phyloP scores from a whole-genome alignment of 1,140 invertebrate species.

The Hyles vespertilio region DNA sequence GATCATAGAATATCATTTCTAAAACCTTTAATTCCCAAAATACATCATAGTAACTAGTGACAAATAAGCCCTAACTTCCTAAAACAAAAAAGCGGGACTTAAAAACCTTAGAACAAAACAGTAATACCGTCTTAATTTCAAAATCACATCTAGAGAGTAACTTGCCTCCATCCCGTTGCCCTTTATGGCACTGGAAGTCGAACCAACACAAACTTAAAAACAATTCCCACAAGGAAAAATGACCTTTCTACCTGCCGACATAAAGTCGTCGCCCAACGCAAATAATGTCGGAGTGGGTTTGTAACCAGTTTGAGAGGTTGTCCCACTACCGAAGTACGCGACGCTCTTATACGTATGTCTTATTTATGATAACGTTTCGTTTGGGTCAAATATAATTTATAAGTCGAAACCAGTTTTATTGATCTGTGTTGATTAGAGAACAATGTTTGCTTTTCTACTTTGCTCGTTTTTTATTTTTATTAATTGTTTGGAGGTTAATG shows the following conservation, averaged over 20 bases:
- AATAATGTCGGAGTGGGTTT: constrained; percentile 9
- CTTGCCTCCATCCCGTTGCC: constrained; percentile 31
- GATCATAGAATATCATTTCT: too few relatives aligned
- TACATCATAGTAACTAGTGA: too few relatives aligned
- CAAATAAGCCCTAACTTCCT: too few relatives aligned
- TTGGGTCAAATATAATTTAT: constrained; percentile 12
- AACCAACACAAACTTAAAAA: constrained; percentile 16
- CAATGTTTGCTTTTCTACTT: too few relatives aligned
- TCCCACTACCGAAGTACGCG: constrained; percentile 38
- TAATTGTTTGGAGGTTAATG: too few relatives aligned
- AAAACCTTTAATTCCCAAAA: too few relatives aligned
- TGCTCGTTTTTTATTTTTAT: too few relatives aligned
- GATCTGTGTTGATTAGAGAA: too few relatives aligned
- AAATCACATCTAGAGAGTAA: constrained; percentile 29
- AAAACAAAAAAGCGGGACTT: background rate
- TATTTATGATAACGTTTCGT: constrained; percentile 20
- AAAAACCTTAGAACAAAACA: constrained; percentile 2
- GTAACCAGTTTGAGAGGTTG: constrained; percentile 30
- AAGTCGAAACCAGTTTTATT: background rate
- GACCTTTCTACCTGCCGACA: background rate
- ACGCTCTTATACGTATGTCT: constrained; percentile 21
- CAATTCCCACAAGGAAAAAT: background rate
- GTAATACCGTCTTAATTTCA: constrained; percentile 11
- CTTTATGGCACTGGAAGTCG: constrained; percentile 22
- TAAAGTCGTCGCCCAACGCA: constrained; percentile 17